Conservation (phyloP, 2,888 invertebrate species). For the Hypolimnas misippus region DNA sequence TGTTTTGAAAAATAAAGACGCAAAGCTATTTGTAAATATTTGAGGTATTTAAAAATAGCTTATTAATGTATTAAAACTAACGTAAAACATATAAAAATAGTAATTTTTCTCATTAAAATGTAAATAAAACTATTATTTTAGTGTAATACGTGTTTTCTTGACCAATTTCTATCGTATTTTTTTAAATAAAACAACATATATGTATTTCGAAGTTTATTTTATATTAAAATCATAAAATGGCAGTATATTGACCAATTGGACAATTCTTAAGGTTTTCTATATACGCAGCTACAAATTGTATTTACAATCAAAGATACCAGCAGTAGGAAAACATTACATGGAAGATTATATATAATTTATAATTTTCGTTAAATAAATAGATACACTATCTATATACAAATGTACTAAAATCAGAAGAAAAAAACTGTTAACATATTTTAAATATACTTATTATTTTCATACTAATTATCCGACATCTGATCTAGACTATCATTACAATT, state of each 20-base stretch:
- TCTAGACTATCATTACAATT: too few relatives aligned
- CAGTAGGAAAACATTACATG: too few relatives aligned
- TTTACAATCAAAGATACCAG: background rate
- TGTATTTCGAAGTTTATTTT: background rate
- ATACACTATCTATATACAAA: too few relatives aligned
- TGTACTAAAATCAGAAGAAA: too few relatives aligned
- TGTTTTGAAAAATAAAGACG: conserved; percentile 40
- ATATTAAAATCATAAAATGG: background rate
- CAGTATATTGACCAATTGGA: background rate
- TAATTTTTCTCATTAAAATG: conserved; percentile 74
- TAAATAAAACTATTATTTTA: conserved; percentile 81
- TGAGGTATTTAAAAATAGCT: conserved; percentile 73
- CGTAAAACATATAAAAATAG: conserved; percentile 74
- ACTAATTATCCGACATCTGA: too few relatives aligned
- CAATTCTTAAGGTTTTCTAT: too few relatives aligned
- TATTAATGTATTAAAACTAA: conserved; percentile 65
- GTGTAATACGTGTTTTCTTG: conserved; percentile 62
- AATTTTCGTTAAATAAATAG: too few relatives aligned
- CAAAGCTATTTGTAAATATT: conserved; percentile 77
- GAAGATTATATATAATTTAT: too few relatives aligned
- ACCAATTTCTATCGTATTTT: conserved; percentile 4
- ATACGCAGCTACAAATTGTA: too few relatives aligned
- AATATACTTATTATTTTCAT: too few relatives aligned
- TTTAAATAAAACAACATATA: background rate
- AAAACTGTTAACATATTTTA: too few relatives aligned